phyloP scores from a whole-genome alignment of 2,888 invertebrate species.

The Agrotis exclamationis region DNA sequence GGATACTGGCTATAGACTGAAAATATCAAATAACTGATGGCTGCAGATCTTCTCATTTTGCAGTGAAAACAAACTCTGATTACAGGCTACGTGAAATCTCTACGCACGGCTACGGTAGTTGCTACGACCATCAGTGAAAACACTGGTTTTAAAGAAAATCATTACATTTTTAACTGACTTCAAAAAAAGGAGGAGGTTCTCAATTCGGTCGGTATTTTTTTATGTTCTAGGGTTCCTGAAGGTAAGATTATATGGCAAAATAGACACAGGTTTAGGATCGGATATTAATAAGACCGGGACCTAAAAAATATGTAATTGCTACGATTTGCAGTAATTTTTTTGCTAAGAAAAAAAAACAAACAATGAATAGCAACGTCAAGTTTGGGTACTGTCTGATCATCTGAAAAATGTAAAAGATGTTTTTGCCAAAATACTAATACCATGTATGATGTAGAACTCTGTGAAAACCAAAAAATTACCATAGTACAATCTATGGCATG shows the following conservation, averaged over 20 bases:
- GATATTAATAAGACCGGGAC: too few species aligned
- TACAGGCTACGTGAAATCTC: not conserved
- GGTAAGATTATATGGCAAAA: not conserved
- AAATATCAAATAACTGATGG: not conserved
- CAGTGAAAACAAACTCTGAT: not conserved
- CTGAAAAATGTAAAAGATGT: not conserved
- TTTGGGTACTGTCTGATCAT: not conserved
- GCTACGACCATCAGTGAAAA: not conserved
- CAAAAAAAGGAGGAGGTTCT: too few species aligned
- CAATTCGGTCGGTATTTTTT: too few species aligned
- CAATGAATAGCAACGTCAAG: too few species aligned
- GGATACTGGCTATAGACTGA: too few species aligned
- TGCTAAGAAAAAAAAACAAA: too few species aligned
- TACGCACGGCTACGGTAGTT: not conserved
- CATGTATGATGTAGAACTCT: not conserved
- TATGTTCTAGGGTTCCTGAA: too few species aligned
- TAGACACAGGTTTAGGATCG: too few species aligned
- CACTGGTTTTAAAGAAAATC: not conserved
- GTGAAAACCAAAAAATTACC: slow-evolving; percentile 6
- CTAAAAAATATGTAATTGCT: too few species aligned
- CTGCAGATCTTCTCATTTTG: not conserved
- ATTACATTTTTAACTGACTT: too few species aligned
- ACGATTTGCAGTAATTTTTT: too few species aligned
- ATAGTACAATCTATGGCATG: slow-evolving; percentile 4
- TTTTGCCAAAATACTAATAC: not conserved